Evolutionary conservation across 1,140 invertebrate species (phyloP).

Genomic region (Drosophila pandora): DNA sequence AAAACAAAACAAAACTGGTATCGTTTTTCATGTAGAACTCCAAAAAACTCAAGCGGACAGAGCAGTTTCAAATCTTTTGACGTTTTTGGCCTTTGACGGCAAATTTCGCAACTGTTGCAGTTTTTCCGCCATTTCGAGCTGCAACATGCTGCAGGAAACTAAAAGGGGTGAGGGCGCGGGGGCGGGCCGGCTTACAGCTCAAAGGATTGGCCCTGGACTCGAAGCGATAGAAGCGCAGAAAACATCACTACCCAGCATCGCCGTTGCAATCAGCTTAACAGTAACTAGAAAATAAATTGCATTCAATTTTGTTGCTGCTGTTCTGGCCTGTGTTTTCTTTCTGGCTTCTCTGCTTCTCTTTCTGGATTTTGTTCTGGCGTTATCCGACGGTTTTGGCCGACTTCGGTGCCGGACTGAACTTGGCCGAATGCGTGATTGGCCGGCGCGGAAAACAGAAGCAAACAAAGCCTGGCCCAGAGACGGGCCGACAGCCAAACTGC

Average conservation of each 20-base stretch:
- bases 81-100: slow-evolving; percentile 48
- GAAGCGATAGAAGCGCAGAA: slow-evolving; percentile 19
- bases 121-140: slow-evolving; percentile 11
- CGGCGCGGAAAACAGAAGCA: slow-evolving; percentile 50
- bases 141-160: slow-evolving; percentile 11
- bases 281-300: slow-evolving; percentile 81
- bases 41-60: slow-evolving; percentile 24
- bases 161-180: slow-evolving; percentile 14
- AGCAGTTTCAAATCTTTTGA: slow-evolving; percentile 51
- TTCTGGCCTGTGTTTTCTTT: slow-evolving; percentile 14
- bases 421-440: slow-evolving; percentile 76
- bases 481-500: slow-evolving; percentile 43
- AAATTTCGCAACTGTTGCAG: slow-evolving; percentile 43
- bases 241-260: slow-evolving; percentile 41
- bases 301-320: slow-evolving; percentile 69
- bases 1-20: slow-evolving; percentile 5
- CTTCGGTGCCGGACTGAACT: slow-evolving; percentile 22
- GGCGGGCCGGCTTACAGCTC: slow-evolving; percentile 43
- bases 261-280: slow-evolving; percentile 77
- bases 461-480: slow-evolving; percentile 45
- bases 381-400: slow-evolving; percentile 48
- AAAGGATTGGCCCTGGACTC: slow-evolving; percentile 58
- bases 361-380: slow-evolving; percentile 18
- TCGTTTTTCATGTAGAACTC: neutral
- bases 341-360: neutral